A percentile compares a stretch with the other conserved stretches of the same genome.
These are phyloP conservation scores for Mellilla xanthometata DNA, from an alignment of 2,888 invertebrate species.

Conservation along the genomic window DNA sequence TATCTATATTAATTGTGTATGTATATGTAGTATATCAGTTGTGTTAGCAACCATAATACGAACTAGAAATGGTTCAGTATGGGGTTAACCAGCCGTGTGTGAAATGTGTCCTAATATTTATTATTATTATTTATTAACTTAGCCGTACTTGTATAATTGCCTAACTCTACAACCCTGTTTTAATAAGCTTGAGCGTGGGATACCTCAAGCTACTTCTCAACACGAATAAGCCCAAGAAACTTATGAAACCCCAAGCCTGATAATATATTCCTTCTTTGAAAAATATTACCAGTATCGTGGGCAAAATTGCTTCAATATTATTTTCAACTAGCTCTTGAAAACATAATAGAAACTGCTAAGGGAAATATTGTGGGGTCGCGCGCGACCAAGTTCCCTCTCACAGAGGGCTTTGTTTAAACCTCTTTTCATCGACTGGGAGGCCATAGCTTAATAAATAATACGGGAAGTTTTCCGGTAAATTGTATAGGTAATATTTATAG, in stretches of 20 bases:
- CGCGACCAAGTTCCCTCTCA: conserved; percentile 50
- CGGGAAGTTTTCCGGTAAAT: conserved; percentile 38
- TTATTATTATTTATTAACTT: no score
- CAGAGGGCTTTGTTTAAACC: conserved; percentile 49
- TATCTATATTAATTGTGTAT: no score
- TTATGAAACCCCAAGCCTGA: not conserved
- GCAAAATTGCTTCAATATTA: conserved; percentile 5
- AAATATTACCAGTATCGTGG: not conserved
- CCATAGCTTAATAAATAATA: conserved; percentile 51
- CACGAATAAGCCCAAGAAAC: not conserved
- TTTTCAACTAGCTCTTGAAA: conserved; percentile 30
- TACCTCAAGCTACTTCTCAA: not conserved
- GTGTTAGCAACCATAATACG: no score
- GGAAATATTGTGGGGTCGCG: conserved; percentile 45
- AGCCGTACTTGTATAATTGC: no score
- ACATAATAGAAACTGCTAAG: conserved; percentile 37
- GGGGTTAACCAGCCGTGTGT: no score
- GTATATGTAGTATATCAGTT: no score
- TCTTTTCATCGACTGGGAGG: conserved; percentile 40
- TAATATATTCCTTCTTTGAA: not conserved
- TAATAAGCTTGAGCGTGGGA: not conserved
- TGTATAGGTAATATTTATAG: conserved; percentile 44
- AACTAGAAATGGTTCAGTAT: no score
- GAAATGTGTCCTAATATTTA: no score
- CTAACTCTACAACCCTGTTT: no score